Evolutionary conservation across 2,888 invertebrate species (phyloP).

Genomic region (Ceriagrion tenellum): DNA sequence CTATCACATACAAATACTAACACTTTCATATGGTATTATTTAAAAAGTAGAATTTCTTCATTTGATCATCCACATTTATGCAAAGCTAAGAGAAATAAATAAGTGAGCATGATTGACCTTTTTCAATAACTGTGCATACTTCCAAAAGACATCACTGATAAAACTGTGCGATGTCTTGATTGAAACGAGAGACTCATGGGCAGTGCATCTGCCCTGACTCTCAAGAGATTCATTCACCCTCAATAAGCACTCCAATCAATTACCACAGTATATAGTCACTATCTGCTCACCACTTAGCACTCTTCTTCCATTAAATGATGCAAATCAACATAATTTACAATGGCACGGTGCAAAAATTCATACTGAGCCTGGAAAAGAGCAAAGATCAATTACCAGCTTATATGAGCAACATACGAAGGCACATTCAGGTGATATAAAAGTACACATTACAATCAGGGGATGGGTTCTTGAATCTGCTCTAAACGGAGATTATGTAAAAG

Average conservation of each 20-base stretch:
- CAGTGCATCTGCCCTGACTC: constrained; percentile 24
- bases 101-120: constrained; percentile 50
- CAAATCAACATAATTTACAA: constrained; percentile 92
- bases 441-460: background rate
- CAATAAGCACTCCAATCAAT: background rate
- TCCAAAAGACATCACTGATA: background rate
- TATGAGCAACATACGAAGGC: background rate
- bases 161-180: constrained; percentile 26
- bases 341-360: constrained; percentile 95
- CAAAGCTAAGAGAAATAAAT: constrained; percentile 62
- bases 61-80: constrained; percentile 52
- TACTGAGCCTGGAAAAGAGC: constrained; percentile 88
- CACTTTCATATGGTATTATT: constrained; percentile 52
- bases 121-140: background rate
- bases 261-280: background rate
- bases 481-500: too few relatives aligned
- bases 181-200: constrained; percentile 5
- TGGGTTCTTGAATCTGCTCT: too few relatives aligned
- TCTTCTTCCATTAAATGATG: constrained; percentile 86
- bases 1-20: constrained; percentile 51
- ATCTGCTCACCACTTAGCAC: constrained; percentile 31
- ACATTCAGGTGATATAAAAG: background rate
- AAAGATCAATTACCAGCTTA: constrained; percentile 26
- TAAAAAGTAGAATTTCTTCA: constrained; percentile 14
- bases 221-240: constrained; percentile 1